phyloP scores from a whole-genome alignment of 2,888 invertebrate genomes.

The Nomada fucata region DNA sequence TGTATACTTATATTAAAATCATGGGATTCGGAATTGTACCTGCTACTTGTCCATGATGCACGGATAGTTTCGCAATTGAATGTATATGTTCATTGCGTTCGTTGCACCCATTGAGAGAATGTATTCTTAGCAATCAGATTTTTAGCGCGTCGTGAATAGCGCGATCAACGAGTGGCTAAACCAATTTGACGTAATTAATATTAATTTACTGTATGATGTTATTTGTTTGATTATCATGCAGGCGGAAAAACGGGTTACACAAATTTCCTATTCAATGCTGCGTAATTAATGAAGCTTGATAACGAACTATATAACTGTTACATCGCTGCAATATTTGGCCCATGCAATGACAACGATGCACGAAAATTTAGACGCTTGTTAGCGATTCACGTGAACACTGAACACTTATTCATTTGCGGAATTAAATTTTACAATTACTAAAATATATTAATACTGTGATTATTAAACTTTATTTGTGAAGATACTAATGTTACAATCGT shows the following conservation, averaged over 20 bases:
- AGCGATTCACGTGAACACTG: no score
- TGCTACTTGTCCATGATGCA: no score
- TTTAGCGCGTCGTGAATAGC: neutral
- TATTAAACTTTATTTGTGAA: no score
- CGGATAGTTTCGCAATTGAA: no score
- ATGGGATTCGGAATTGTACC: no score
- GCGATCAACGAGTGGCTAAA: neutral
- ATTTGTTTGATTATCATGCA: slow-evolving; percentile 7
- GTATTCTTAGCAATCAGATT: neutral
- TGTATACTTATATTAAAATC: no score
- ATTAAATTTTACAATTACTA: no score
- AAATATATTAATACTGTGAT: no score
- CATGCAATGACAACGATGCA: neutral
- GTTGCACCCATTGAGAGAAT: no score
- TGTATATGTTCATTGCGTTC: no score
- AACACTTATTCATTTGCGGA: no score
- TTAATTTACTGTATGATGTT: slow-evolving; percentile 1
- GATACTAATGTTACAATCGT: no score
- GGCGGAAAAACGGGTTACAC: slow-evolving; percentile 2
- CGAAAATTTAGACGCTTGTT: neutral
- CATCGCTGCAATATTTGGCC: neutral
- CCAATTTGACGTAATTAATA: slow-evolving; percentile 13
- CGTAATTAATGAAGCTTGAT: slow-evolving; percentile 31
- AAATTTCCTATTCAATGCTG: neutral
- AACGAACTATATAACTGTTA: neutral